Evolutionary conservation across 1,140 invertebrate species (phyloP), one percentile per base, ranked within the genome.

Genomic region (Tyrophagus putrescentiae): DNA sequence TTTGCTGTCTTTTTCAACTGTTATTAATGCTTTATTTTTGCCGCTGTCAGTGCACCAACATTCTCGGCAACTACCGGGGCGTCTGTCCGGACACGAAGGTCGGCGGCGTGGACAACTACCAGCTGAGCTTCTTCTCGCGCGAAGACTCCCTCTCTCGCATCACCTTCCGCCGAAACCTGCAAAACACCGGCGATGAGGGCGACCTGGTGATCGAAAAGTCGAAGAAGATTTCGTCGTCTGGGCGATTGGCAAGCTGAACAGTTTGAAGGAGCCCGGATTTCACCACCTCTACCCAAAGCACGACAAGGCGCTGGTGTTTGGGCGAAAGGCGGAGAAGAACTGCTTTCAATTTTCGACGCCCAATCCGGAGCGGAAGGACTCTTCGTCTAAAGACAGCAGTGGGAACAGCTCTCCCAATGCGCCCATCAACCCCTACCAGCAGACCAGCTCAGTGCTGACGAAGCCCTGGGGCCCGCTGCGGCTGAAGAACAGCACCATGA

Each of bases 51-150:
- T 77, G 76, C 58, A 70, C 72, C 31, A 70, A 68, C 52, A 62
- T 70, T 16, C 31, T 65, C 57, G 74, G 87, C 0, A 80, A 80
- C 59, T 57, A 65, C 32, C 77, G 76, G 16, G 89, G 88, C 0
- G 85, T 89, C 4, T 93, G 89, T 68, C 85, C 86, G 0, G 88
- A 92, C 68, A 78, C 80, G 36, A 74, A 83, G 28, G 75, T 92
- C 0, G 85, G 86, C 0, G 87, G 85, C 0, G 78, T 78, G 57
- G 85, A 91, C 67, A 86, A 91, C 68, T 85, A 80, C 0, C 75
- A 79, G 13, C 71, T 87, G 3, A 73, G 85, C 61, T 78, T 79
- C 21, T 86, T 84, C 1, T 78, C 81, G 42, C 76, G 85, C 28
- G 79, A 80, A 54, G 81, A 86, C 68, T 87, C 85, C 0, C 76